These are phyloP conservation scores for Ceratosolen solmsi DNA, from an alignment of 1,140 invertebrate species.

Conservation along the genomic window DNA sequence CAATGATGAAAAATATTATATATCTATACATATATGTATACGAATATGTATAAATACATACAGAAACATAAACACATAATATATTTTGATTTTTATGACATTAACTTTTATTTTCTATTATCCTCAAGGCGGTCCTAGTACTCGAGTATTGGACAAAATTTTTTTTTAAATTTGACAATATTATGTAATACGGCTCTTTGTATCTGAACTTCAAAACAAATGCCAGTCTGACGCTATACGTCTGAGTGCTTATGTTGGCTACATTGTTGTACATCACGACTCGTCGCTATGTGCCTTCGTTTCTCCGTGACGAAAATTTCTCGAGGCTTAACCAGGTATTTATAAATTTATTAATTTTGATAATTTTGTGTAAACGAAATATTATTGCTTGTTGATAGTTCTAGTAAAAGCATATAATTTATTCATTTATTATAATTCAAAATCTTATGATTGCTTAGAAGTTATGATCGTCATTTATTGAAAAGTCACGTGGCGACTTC, in stretches of 20 bases:
- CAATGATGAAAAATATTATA: too few relatives aligned
- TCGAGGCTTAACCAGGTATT: conserved; percentile 46
- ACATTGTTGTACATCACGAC: conserved; percentile 19
- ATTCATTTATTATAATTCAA: conserved; percentile 14
- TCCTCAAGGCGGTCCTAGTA: too few relatives aligned
- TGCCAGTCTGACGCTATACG: not conserved
- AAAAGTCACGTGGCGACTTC: conserved; percentile 29
- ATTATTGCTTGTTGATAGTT: not conserved
- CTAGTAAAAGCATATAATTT: not conserved
- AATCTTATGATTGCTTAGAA: conserved; percentile 3
- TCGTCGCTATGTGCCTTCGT: conserved; percentile 40
- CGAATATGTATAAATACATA: too few relatives aligned
- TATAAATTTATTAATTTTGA: conserved; percentile 17
- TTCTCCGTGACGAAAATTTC: conserved; percentile 34
- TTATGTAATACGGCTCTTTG: not conserved
- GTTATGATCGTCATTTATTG: not conserved
- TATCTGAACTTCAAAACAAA: conserved; percentile 1
- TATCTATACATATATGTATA: too few relatives aligned
- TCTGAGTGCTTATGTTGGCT: conserved; percentile 31
- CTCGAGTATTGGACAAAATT: not conserved
- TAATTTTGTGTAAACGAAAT: not conserved
- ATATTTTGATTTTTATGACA: too few relatives aligned
- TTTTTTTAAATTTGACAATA: not conserved
- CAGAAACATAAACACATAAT: too few relatives aligned
- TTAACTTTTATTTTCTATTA: too few relatives aligned